Conservation (phyloP, 1,140 invertebrate genomes). For the Oreohelix idahoensis region DNA sequence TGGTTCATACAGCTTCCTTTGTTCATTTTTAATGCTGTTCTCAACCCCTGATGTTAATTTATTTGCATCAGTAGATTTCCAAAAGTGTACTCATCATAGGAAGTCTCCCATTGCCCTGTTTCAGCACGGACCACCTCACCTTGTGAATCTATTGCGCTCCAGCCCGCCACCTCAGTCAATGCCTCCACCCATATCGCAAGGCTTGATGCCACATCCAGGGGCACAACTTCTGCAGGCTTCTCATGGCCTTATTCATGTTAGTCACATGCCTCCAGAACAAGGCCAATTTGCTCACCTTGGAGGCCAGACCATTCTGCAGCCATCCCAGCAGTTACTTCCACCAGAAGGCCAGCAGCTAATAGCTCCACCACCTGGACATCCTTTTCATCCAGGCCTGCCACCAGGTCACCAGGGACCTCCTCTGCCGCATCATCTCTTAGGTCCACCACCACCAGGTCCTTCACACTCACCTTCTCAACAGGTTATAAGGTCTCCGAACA, state of each 20-base stretch:
- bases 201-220: conserved; percentile 12
- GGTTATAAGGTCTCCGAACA: not conserved
- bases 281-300: conserved; percentile 33
- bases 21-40: too few relatives aligned
- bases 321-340: conserved; percentile 26
- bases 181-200: conserved; percentile 36
- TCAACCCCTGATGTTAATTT: too few relatives aligned
- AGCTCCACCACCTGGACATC: conserved; percentile 31
- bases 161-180: conserved; percentile 55
- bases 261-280: conserved; percentile 33
- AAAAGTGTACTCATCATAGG: not conserved
- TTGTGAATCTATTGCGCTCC: conserved; percentile 64
- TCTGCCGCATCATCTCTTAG: conserved; percentile 23
- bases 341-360: conserved; percentile 21
- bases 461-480: conserved; percentile 3
- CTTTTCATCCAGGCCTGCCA: conserved; percentile 30
- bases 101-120: not conserved
- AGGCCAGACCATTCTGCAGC: conserved; percentile 13
- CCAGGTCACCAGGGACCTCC: conserved; percentile 1
- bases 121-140: conserved; percentile 70
- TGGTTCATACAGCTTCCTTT: too few relatives aligned
- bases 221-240: conserved; percentile 21
- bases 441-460: conserved; percentile 7
- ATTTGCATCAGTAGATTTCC: not conserved
- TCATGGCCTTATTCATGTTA: conserved; percentile 14